phyloP scores from a whole-genome alignment of 64 coral and sea anemone genomes.

The Pachyseris speciosa region DNA sequence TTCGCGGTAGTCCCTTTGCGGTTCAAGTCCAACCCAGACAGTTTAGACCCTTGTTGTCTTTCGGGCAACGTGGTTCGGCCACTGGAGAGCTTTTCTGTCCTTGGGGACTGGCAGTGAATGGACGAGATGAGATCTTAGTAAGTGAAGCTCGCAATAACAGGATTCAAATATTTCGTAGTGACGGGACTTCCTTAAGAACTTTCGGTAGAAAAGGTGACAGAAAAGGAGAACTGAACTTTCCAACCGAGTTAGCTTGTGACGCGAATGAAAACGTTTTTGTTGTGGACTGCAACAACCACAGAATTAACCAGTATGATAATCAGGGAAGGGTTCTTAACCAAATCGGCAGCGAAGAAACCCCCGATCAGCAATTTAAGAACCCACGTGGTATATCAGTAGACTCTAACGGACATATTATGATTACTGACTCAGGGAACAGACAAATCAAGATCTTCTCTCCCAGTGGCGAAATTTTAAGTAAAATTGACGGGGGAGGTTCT shows the following conservation, averaged over 20 bases:
- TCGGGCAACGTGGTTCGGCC: background rate
- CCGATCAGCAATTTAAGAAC: background rate
- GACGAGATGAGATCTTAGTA: conserved; percentile 31
- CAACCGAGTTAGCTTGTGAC: conserved; percentile 9
- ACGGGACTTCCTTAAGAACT: background rate
- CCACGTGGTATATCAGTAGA: background rate
- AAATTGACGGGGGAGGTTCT: background rate
- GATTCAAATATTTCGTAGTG: conserved; percentile 13
- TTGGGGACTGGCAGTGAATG: conserved; percentile 49
- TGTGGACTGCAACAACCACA: conserved; percentile 38
- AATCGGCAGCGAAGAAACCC: conserved; percentile 26
- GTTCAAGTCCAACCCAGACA: conserved; percentile 40
- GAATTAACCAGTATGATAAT: conserved; percentile 27
- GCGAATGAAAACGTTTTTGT: background rate
- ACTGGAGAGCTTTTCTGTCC: conserved; percentile 9
- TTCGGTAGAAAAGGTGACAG: conserved; percentile 29
- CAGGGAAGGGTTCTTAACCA: conserved; percentile 34
- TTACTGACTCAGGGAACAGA: conserved; percentile 29
- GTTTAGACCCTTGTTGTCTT: conserved; percentile 2
- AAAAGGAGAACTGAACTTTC: conserved; percentile 4
- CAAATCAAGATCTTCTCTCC: conserved; percentile 57
- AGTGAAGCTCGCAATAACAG: conserved; percentile 17
- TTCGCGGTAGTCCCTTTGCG: conserved; percentile 48
- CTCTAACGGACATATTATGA: conserved; percentile 25
- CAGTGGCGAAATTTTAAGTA: conserved; percentile 23